Percentiles rank a stretch among this genome's conserved stretches.
Conservation (phyloP, 1,140 invertebrate genomes). For the Anoplolepis gracilipes region DNA sequence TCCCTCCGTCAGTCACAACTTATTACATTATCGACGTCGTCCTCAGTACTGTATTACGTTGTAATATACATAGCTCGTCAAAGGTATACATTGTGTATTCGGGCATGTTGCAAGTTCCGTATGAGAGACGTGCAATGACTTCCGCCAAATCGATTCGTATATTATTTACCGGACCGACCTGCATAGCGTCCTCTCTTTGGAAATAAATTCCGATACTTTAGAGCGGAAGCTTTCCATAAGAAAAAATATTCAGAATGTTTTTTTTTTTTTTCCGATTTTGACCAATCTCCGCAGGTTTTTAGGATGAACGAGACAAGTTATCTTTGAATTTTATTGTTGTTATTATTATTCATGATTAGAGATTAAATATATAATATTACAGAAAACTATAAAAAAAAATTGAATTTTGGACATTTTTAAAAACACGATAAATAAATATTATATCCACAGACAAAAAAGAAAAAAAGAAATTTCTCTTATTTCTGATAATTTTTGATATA, state of each 20-base stretch:
- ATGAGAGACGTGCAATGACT: slow-evolving; percentile 7
- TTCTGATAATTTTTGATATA: not conserved
- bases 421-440: not conserved
- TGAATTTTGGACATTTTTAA: not conserved
- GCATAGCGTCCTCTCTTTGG: slow-evolving; percentile 7
- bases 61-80: slow-evolving; percentile 11
- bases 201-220: slow-evolving; percentile 42
- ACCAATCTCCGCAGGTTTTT: slow-evolving; percentile 24
- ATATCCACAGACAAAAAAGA: too few relatives aligned
- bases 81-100: not conserved
- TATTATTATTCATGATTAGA: not conserved
- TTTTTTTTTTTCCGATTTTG: slow-evolving; percentile 13
- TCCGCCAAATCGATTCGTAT: slow-evolving; percentile 35
- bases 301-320: not conserved
- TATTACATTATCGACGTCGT: slow-evolving; percentile 21
- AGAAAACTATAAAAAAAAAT: not conserved
- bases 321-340: not conserved
- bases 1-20: not conserved
- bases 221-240: not conserved
- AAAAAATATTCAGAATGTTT: slow-evolving; percentile 40
- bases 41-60: not conserved
- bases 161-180: slow-evolving; percentile 39
- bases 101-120: not conserved
- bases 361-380: not conserved
- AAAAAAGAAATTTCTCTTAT: not conserved